These are phyloP conservation scores for Nowickia ferox DNA, from an alignment of 2,888 invertebrate species.

Conservation along the genomic window DNA sequence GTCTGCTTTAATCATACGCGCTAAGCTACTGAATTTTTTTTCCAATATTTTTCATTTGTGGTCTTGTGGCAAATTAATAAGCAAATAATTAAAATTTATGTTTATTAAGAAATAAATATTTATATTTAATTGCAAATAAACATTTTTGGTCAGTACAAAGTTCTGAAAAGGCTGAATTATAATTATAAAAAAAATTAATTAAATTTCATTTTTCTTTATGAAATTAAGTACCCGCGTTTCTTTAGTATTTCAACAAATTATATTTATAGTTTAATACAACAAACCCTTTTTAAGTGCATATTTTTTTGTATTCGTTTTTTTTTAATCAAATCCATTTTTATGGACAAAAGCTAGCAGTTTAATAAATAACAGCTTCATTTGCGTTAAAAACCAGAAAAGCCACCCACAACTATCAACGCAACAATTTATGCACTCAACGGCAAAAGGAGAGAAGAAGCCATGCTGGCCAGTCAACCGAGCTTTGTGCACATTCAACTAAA, in stretches of 20 bases:
- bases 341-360: slow-evolving; percentile 36
- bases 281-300: slow-evolving; percentile 23
- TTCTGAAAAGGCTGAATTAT: no score
- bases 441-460: slow-evolving; percentile 28
- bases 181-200: no score
- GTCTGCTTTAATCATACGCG: slow-evolving; percentile 40
- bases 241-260: not conserved
- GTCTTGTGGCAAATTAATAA: not conserved
- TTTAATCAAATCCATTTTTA: slow-evolving; percentile 10
- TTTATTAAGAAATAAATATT: slow-evolving; percentile 22
- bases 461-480: slow-evolving; percentile 44
- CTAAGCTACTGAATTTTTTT: not conserved
- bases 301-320: not conserved
- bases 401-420: slow-evolving; percentile 64
- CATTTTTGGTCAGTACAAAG: no score
- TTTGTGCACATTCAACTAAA: slow-evolving; percentile 19
- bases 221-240: not conserved
- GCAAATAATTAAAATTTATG: slow-evolving; percentile 31
- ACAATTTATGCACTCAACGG: slow-evolving; percentile 61
- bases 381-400: slow-evolving; percentile 28
- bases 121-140: not conserved
- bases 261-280: slow-evolving; percentile 1
- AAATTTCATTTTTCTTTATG: no score
- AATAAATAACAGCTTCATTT: slow-evolving; percentile 61
- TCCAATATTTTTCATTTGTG: not conserved